These are phyloP conservation scores for Orientallactaga bullata DNA, from an alignment of 2,113 vertebrate species.

Conservation along the genomic window DNA sequence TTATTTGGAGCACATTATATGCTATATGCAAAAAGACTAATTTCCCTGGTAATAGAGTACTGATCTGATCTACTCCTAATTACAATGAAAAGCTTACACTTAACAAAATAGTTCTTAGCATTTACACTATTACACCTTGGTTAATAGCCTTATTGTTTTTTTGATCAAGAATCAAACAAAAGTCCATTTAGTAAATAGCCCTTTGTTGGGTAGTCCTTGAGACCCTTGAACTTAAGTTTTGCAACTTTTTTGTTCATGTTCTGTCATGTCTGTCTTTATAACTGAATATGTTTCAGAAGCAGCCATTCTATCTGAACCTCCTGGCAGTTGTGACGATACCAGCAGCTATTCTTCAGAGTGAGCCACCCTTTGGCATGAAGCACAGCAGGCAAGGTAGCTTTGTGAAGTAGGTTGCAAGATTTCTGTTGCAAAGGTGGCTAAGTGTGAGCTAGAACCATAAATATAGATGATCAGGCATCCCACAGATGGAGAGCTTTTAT, in stretches of 20 bases:
- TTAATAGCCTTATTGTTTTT: neutral
- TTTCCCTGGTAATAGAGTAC: neutral
- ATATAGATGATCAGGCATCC: neutral
- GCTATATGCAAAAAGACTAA: neutral
- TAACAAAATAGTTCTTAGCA: neutral
- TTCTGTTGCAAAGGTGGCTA: neutral
- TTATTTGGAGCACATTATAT: neutral
- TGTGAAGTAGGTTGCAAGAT: neutral
- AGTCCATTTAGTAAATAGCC: neutral
- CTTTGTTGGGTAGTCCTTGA: neutral
- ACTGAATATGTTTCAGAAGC: constrained; percentile 48
- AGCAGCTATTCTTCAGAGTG: neutral
- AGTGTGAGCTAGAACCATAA: neutral
- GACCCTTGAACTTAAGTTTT: neutral
- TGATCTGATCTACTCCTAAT: neutral
- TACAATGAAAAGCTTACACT: neutral
- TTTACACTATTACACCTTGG: neutral
- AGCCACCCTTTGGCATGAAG: neutral
- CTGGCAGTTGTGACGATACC: neutral
- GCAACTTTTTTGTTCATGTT: neutral
- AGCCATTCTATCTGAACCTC: neutral
- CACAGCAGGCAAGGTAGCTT: neutral
- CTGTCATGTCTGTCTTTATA: neutral
- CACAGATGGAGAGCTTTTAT: neutral
- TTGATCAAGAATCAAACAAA: neutral